phyloP scores from a whole-genome alignment of 2,113 vertebrate species.

The Pelvicachromis taeniatus region DNA sequence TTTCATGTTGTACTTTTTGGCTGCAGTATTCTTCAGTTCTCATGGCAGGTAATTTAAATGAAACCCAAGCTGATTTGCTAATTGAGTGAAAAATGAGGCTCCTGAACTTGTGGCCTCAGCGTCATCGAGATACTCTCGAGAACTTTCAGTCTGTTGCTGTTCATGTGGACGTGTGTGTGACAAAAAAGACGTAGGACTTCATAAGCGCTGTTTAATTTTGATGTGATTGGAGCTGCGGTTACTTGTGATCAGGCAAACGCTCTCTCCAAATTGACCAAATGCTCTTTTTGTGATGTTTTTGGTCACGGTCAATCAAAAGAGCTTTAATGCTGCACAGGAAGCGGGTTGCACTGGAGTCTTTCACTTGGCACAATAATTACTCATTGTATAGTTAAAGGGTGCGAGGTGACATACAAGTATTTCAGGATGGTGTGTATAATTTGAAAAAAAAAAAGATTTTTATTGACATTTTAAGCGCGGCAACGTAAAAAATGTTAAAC shows the following conservation, averaged over 20 bases:
- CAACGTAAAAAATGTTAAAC: not conserved
- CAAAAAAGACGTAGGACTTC: not conserved
- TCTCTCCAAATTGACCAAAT: not conserved
- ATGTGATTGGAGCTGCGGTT: not conserved
- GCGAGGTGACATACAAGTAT: not conserved
- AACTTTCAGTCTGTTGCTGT: not conserved
- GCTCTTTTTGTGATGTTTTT: not conserved
- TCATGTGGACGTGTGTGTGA: not conserved
- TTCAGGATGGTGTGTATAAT: not conserved
- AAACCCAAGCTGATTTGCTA: slow-evolving; percentile 28
- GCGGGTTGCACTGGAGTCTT: not conserved
- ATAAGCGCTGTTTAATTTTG: not conserved
- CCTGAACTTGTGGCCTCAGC: slow-evolving; percentile 20
- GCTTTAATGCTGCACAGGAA: not conserved
- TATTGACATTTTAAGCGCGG: not conserved
- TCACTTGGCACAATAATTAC: not conserved
- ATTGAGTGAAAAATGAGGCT: slow-evolving; percentile 26
- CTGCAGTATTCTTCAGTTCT: not conserved
- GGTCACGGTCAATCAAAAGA: not conserved
- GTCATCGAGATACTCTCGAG: not conserved
- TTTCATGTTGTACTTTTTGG: not conserved
- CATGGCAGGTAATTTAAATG: not conserved
- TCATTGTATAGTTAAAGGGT: not conserved
- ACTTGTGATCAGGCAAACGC: not conserved
- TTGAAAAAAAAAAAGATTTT: too few species aligned